A percentile compares a stretch with the other conserved stretches of the same genome.
phyloP scores from a whole-genome alignment of 2,113 vertebrate genomes.

The Menidia beryllina region DNA sequence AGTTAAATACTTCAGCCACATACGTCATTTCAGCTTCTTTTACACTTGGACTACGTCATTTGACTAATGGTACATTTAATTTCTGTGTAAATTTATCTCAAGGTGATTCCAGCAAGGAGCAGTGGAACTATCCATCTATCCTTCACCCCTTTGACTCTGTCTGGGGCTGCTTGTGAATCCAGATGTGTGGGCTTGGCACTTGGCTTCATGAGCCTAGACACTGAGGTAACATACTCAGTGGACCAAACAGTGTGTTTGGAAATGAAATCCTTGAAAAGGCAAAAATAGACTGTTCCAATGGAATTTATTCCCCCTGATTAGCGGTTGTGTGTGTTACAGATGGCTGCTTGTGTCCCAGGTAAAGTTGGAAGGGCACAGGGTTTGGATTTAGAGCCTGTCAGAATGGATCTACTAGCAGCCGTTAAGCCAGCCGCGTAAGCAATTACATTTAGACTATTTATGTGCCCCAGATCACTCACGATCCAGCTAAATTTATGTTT shows the following conservation, averaged over 20 bases:
- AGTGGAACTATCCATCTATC: slow-evolving; percentile 81
- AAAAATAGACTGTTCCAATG: background rate
- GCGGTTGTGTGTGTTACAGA: slow-evolving; percentile 69
- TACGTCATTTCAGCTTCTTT: background rate
- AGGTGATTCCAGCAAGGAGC: slow-evolving; percentile 90
- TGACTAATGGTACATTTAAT: background rate
- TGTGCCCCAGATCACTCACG: slow-evolving; percentile 16
- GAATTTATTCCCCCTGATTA: background rate
- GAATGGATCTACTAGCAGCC: slow-evolving; percentile 81
- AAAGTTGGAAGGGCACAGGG: slow-evolving; percentile 82
- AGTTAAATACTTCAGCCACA: slow-evolving; percentile 66
- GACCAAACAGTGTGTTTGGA: background rate
- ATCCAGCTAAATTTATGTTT: slow-evolving; percentile 49
- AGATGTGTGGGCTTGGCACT: slow-evolving; percentile 80
- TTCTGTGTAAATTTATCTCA: slow-evolving; percentile 20
- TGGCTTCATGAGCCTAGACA: slow-evolving; percentile 90
- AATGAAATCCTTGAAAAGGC: background rate
- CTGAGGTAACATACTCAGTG: slow-evolving; percentile 77
- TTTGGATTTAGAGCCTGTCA: slow-evolving; percentile 79
- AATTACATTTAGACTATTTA: slow-evolving; percentile 48
- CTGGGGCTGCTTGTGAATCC: slow-evolving; percentile 53
- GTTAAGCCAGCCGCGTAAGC: slow-evolving; percentile 85
- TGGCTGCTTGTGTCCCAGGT: slow-evolving; percentile 70
- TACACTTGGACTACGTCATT: background rate
- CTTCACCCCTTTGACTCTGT: slow-evolving; percentile 86